Evolutionary conservation across 2,113 vertebrate species (phyloP).

Genomic region (Tursiops truncatus): DNA sequence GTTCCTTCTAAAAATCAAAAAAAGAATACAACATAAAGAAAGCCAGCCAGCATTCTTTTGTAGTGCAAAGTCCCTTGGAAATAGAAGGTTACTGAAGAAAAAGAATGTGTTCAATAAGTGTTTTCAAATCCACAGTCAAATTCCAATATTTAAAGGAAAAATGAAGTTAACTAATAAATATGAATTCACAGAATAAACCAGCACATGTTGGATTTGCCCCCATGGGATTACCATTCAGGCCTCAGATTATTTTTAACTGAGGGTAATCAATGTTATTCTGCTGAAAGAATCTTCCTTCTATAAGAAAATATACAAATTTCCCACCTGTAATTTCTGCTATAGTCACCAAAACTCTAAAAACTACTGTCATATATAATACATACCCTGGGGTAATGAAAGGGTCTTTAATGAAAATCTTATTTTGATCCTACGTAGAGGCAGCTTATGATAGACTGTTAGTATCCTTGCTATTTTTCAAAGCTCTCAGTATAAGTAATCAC

Average conservation of each 20-base stretch:
- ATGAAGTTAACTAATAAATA: slow-evolving; percentile 56
- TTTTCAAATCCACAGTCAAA: slow-evolving; percentile 54
- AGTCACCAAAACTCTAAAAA: slow-evolving; percentile 57
- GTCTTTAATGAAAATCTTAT: slow-evolving; percentile 54
- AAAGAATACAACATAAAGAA: slow-evolving; percentile 30
- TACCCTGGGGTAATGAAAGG: background rate
- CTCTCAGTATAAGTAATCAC: slow-evolving; percentile 64
- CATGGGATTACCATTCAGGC: slow-evolving; percentile 31
- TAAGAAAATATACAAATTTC: slow-evolving; percentile 48
- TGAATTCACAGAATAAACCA: slow-evolving; percentile 55
- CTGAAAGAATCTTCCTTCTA: slow-evolving; percentile 8
- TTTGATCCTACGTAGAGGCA: slow-evolving; percentile 44
- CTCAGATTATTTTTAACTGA: slow-evolving; percentile 55
- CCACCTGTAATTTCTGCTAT: slow-evolving; percentile 46
- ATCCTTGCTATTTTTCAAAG: slow-evolving; percentile 70
- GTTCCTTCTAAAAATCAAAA: slow-evolving; percentile 47
- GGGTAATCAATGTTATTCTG: slow-evolving; percentile 36
- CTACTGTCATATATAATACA: background rate
- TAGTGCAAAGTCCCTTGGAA: slow-evolving; percentile 18
- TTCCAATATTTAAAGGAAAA: slow-evolving; percentile 63
- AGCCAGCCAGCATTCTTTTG: slow-evolving; percentile 41
- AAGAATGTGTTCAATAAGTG: slow-evolving; percentile 14
- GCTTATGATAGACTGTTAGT: slow-evolving; percentile 54
- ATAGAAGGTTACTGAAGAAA: slow-evolving; percentile 2
- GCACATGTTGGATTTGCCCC: slow-evolving; percentile 13